Base-by-base conservation (phyloP, 2,113 vertebrate genomes). In the Percopsis transmontana region DNA sequence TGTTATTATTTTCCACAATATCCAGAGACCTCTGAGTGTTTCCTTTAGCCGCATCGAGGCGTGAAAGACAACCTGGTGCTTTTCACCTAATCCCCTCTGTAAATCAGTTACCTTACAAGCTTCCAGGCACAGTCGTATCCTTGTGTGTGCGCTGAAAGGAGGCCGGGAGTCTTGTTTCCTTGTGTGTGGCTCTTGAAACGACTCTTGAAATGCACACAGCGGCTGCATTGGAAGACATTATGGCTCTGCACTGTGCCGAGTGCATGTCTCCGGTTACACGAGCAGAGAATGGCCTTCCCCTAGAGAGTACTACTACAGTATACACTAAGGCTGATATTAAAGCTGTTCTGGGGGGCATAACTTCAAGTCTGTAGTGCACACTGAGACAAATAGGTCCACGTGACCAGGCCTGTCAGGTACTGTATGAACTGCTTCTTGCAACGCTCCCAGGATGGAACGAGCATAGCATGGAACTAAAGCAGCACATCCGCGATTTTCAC, bases 151-250 rank as follows among this genome's bases (percentile, higher is more conserved):
- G 56, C 64, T 55, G 77, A 77, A 44, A 53, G 12, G 53, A 73
- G 42, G 19, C 55, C 58, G 45, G 54, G 77, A 79, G 55, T 85
- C 66, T 42, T 16, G 68, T 85, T 89, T 77, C 80, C 57, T 57
- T 14, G 38, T n/a, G 57, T 51, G 58, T 76, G 50, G 58, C 58
- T 58, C 52, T 33, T 68, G 52, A 56, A 83, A 66, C 71, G 75
- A 58, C 54, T 40, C 33, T 55, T 61, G 58, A 77, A 76, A 77
- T 68, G 55, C 76, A 60, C 41, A 51, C 33, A 69, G 65, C 61
- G 64, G 56, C 57, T 19, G 65, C 47, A 8, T 53, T 8, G 54
- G 58, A 76, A 40, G 33, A 58, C 76, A 60, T 63, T 59, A 60
- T 48, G 66, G 27, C 42, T 57, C 47, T 20, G 13, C 71, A 23